A percentile compares a stretch with the other conserved stretches of the same genome.
These are phyloP conservation scores for Macroglossus sobrinus DNA, from an alignment of 2,113 vertebrate genomes.

Conservation along the genomic window DNA sequence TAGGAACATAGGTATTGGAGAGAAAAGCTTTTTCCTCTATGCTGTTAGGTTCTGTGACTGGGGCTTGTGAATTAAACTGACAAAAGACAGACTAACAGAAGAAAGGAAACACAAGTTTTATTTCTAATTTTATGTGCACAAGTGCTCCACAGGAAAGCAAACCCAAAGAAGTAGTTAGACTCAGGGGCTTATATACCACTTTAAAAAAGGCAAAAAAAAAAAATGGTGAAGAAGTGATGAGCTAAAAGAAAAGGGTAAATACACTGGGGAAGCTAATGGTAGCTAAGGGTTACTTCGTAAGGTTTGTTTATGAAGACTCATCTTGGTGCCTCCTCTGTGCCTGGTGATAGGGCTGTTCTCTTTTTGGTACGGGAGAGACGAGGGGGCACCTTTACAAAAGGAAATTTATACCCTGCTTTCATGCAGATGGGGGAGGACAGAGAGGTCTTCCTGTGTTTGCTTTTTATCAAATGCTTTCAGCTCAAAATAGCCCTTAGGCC, in stretches of 20 bases:
- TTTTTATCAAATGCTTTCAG: neutral
- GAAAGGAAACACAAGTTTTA: neutral
- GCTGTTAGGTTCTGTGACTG: neutral
- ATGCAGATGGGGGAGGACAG: neutral
- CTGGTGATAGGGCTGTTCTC: neutral
- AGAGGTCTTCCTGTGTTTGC: neutral
- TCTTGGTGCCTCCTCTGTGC: neutral
- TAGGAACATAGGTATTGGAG: neutral
- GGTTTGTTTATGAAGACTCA: neutral
- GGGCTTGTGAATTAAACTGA: neutral
- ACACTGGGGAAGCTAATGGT: rapidly evolving
- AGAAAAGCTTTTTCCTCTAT: neutral
- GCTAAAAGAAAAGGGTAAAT: neutral
- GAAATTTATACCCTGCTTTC: neutral
- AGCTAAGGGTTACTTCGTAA: neutral
- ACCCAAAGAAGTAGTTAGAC: neutral
- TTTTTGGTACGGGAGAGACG: neutral
- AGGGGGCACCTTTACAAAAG: neutral
- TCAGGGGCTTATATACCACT: neutral
- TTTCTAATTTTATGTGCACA: neutral
- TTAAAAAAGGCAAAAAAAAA: neutral
- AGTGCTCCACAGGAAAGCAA: neutral
- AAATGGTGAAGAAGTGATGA: neutral
- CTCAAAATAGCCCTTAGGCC: neutral
- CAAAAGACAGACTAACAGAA: neutral